Conservation (phyloP, 2,797 vertebrate species). For the Antrozous pallidus region DNA sequence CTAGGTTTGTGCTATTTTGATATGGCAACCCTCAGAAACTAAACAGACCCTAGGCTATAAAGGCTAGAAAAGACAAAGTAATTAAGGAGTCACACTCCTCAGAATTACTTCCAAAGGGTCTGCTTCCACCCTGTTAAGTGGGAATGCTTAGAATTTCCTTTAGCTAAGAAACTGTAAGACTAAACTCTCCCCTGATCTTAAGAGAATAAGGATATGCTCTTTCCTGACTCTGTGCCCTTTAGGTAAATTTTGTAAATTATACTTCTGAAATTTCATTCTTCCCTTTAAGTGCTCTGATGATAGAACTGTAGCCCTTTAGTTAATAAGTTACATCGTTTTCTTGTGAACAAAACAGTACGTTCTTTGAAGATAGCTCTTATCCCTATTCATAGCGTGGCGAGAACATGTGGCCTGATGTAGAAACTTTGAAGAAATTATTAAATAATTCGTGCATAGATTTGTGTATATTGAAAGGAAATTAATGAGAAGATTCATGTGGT, state of each 20-base stretch:
- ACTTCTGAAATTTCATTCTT: background rate
- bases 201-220: background rate
- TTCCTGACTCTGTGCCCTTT: background rate
- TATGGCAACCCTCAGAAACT: background rate
- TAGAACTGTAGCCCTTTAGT: background rate
- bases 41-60: background rate
- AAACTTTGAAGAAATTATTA: background rate
- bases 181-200: background rate
- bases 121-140: background rate
- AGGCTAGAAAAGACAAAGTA: background rate
- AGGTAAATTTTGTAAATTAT: background rate
- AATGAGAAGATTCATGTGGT: too few relatives aligned
- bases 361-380: background rate
- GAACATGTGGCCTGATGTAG: background rate
- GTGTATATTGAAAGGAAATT: too few relatives aligned
- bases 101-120: background rate
- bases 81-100: background rate
- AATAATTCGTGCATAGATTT: background rate
- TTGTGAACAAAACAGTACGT: background rate
- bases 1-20: background rate
- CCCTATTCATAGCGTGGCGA: background rate
- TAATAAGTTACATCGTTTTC: background rate
- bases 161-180: background rate
- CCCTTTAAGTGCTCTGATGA: background rate
- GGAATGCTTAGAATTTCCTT: background rate